Evolutionary conservation across 2,113 vertebrate species (phyloP).

Genomic region (Mionectes macconnelli): DNA sequence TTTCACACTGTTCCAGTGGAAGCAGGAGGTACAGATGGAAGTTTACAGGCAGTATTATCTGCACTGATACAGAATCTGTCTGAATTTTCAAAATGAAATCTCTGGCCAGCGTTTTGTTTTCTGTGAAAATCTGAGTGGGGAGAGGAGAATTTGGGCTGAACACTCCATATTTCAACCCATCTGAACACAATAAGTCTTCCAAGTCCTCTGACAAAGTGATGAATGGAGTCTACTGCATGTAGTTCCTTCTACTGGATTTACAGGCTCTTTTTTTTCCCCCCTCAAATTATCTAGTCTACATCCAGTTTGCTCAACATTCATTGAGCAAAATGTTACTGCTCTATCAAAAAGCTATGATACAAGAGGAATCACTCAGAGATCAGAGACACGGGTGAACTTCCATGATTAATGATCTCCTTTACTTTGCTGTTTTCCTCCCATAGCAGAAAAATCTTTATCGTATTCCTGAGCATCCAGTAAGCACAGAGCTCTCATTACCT

Average conservation of each 20-base stretch:
- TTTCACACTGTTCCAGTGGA: conserved; percentile 19
- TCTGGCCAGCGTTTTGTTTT: background rate
- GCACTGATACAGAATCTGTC: background rate
- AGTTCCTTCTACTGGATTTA: background rate
- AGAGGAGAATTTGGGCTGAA: conserved; percentile 9
- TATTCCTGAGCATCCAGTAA: background rate
- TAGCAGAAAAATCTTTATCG: background rate
- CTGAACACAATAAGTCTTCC: background rate
- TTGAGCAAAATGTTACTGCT: background rate
- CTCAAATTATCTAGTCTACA: background rate
- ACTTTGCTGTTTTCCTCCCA: background rate
- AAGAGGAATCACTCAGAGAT: background rate
- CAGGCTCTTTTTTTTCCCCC: background rate
- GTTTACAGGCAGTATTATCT: conserved; percentile 32
- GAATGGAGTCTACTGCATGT: background rate
- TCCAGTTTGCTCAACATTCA: background rate
- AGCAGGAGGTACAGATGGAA: conserved; percentile 52
- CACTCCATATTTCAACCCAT: background rate
- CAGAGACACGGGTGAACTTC: background rate
- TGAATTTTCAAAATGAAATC: conserved; percentile 2
- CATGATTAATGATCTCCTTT: background rate
- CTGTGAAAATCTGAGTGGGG: background rate
- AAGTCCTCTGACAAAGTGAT: background rate
- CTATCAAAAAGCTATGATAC: background rate
- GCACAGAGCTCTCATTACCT: background rate